Conservation (phyloP, 2,888 invertebrate genomes). For the Argyresthia albistria region DNA sequence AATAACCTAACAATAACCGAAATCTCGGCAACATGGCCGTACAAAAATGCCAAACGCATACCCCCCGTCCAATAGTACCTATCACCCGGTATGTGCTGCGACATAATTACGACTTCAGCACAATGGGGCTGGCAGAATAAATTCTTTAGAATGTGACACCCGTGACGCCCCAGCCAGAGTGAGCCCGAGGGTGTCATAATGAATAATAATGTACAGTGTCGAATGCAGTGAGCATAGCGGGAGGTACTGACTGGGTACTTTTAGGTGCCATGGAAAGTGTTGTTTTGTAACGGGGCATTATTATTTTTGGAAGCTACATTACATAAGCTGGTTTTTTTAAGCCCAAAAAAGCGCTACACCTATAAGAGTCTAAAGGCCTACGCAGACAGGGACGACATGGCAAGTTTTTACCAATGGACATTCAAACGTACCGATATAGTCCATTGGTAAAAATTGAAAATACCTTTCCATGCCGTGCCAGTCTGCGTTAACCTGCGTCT, state of each 20-base stretch:
- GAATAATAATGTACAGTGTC: conserved; percentile 2
- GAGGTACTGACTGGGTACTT: not conserved
- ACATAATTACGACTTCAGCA: not conserved
- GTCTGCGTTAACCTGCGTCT: no score
- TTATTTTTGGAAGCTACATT: not conserved
- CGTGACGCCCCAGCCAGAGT: not conserved
- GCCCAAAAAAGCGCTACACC: not conserved
- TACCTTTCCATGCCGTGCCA: no score
- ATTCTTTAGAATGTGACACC: not conserved
- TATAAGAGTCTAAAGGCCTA: no score
- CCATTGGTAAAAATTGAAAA: no score
- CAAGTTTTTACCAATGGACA: no score
- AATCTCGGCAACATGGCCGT: not conserved
- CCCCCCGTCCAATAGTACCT: not conserved
- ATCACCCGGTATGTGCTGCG: not conserved
- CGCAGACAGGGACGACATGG: no score
- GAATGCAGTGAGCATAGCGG: not conserved
- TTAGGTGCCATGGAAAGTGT: not conserved
- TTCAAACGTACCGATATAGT: no score
- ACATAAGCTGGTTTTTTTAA: not conserved
- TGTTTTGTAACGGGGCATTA: not conserved
- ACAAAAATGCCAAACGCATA: not conserved
- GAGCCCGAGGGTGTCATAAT: not conserved
- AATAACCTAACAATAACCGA: not conserved
- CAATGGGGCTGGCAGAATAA: not conserved